Base-by-base conservation (phyloP, 2,797 vertebrate genomes). In the Sebastes taczanowskii region DNA sequence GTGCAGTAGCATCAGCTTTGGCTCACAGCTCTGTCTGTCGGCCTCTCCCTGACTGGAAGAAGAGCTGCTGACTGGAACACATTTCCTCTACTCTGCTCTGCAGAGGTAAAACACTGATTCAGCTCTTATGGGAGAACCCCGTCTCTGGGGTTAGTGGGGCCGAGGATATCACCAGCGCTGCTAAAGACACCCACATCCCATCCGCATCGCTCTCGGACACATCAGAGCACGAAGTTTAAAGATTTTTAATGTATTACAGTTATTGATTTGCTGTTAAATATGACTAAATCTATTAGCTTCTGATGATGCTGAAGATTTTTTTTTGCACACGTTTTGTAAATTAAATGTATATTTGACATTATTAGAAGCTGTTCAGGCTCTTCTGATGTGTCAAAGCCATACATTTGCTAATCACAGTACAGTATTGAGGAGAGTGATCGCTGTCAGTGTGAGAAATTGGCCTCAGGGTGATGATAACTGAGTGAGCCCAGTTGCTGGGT, bases 1-100 rank as follows among this genome's bases (percentile, higher is more conserved):
- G 95, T 92, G 96, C 94, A 94, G 93, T 96, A 91, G 90, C 92
- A 95, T 94, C 94, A 96, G 89, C 91, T 94, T 95, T 91, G 89
- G 86, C 87, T 89, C 2, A 8, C 49, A 59, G 85, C 86, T 77
- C 81, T 61, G 83, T 86, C 89, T 69, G 82, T 63, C 55, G 52
- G 84, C 91, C 86, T 94, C 86, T 87, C 86, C 83, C 89, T 88
- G 82, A 82, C 82, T 91, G 89, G 81, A 87, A 75, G 92, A 85
- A 46, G 88, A 92, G 91, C 83, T 94, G 93, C 93, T 95, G 94
- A 94, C 93, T 92, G 89, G 83, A 91, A 93, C 92, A 94, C 83
- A 89, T 94, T 93, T 93, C 77, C 88, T 80, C 76, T 10, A 55
- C 81, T 86, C 42, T 20, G 46, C 86, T 84, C 84, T 79, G 88